A percentile compares a stretch with the other conserved stretches of the same genome.
These are phyloP conservation scores for Meloidogyne exigua DNA, from an alignment of 1,140 invertebrate genomes.

Conservation along the genomic window DNA sequence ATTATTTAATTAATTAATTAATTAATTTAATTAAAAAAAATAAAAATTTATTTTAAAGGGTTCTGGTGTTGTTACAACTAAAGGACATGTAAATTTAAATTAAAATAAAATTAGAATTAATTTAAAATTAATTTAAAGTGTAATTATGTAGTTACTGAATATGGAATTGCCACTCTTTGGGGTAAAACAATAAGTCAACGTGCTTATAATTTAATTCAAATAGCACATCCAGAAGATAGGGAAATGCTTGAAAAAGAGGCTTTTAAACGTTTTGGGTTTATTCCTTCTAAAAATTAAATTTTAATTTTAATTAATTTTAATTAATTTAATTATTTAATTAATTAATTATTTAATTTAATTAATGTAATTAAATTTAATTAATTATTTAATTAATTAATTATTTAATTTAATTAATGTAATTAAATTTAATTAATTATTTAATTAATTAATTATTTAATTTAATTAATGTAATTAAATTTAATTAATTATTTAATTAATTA, in stretches of 20 bases:
- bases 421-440: too few species aligned
- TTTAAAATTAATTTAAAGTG: constrained; percentile 1
- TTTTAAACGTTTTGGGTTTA: constrained; percentile 65
- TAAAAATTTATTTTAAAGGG: constrained; percentile 72
- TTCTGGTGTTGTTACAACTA: constrained; percentile 85
- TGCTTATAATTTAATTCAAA: constrained; percentile 82
- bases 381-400: not conserved
- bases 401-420: too few species aligned
- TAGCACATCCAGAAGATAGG: constrained; percentile 85
- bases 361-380: not conserved
- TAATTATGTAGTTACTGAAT: constrained; percentile 83
- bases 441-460: too few species aligned
- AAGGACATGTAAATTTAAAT: constrained; percentile 73
- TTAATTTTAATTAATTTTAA: not conserved
- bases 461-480: too few species aligned
- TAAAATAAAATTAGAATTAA: not conserved
- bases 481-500: too few species aligned
- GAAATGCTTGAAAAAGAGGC: constrained; percentile 81
- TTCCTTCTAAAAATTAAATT: not conserved
- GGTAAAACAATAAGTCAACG: constrained; percentile 83
- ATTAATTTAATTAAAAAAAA: too few species aligned
- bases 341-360: not conserved
- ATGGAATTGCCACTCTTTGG: constrained; percentile 84
- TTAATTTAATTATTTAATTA: not conserved
- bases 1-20: too few species aligned